These are phyloP conservation scores for Alcis repandata DNA, from an alignment of 2,888 invertebrate species.

Conservation along the genomic window DNA sequence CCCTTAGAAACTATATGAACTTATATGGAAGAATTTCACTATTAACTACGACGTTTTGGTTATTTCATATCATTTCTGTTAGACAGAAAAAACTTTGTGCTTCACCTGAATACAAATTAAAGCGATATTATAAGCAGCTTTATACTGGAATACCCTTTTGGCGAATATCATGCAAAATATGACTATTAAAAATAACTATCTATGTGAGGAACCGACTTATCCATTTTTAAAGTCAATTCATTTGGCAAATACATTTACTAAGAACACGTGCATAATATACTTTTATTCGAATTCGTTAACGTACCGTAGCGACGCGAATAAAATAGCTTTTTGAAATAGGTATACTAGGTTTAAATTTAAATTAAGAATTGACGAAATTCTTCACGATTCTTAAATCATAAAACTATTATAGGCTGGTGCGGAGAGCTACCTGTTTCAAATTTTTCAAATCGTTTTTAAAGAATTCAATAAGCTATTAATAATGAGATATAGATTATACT, in stretches of 20 bases:
- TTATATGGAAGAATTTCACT: slow-evolving; percentile 70
- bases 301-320: slow-evolving; percentile 48
- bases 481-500: neutral
- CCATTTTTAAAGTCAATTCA: slow-evolving; percentile 53
- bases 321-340: slow-evolving; percentile 46
- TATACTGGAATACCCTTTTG: slow-evolving; percentile 42
- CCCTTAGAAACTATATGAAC: slow-evolving; percentile 69
- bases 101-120: slow-evolving; percentile 45
- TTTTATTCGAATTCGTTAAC: slow-evolving; percentile 36
- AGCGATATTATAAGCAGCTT: slow-evolving; percentile 31
- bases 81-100: slow-evolving; percentile 67
- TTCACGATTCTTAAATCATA: slow-evolving; percentile 34
- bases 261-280: slow-evolving; percentile 53
- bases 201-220: slow-evolving; percentile 59
- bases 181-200: slow-evolving; percentile 46
- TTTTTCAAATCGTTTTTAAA: neutral
- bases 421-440: slow-evolving; percentile 2
- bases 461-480: neutral
- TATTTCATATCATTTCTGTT: slow-evolving; percentile 49
- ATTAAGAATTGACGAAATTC: slow-evolving; percentile 71
- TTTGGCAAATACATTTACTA: slow-evolving; percentile 66
- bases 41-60: slow-evolving; percentile 68
- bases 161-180: slow-evolving; percentile 47
- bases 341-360: slow-evolving; percentile 60
- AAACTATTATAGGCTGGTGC: slow-evolving; percentile 28